Conservation (phyloP, 92 coral and sea anemone genomes). For the Porites divaricata region DNA sequence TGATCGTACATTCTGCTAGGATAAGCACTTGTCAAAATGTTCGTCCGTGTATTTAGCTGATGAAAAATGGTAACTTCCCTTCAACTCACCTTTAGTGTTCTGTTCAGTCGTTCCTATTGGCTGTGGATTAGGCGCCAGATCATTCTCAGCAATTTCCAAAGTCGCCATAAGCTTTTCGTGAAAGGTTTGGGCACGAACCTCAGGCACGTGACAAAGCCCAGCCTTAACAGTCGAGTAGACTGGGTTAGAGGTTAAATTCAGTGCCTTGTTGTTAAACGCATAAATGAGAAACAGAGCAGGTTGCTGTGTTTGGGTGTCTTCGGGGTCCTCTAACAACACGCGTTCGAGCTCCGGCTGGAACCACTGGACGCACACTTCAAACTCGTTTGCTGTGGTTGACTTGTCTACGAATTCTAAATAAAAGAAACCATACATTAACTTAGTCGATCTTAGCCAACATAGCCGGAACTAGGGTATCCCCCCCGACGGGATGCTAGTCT, state of each 20-base stretch:
- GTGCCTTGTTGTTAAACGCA: slow-evolving; percentile 84
- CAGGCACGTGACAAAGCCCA: slow-evolving; percentile 66
- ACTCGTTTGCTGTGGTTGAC: slow-evolving; percentile 65
- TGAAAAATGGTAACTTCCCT: background rate
- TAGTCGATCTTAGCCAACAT: too few relatives aligned
- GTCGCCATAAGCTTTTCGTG: slow-evolving; percentile 85
- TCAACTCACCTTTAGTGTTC: slow-evolving; percentile 7
- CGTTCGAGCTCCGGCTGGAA: slow-evolving; percentile 57
- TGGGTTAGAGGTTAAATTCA: slow-evolving; percentile 44
- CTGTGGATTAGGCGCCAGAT: slow-evolving; percentile 55
- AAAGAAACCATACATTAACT: background rate
- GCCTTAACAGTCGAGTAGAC: slow-evolving; percentile 58
- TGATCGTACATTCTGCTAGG: too few relatives aligned
- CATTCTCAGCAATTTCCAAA: slow-evolving; percentile 86
- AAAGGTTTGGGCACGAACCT: slow-evolving; percentile 64
- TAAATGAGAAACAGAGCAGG: slow-evolving; percentile 55
- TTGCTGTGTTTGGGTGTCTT: slow-evolving; percentile 24
- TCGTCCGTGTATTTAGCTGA: background rate
- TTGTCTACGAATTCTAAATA: slow-evolving; percentile 31
- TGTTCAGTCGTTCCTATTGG: background rate
- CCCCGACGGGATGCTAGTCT: too few relatives aligned
- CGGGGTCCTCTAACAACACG: slow-evolving; percentile 22
- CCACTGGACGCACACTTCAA: slow-evolving; percentile 90
- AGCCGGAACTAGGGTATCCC: too few relatives aligned
- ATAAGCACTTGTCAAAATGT: background rate